Conservation (phyloP, 2,888 invertebrate species). For the Hedychridium roseum region DNA sequence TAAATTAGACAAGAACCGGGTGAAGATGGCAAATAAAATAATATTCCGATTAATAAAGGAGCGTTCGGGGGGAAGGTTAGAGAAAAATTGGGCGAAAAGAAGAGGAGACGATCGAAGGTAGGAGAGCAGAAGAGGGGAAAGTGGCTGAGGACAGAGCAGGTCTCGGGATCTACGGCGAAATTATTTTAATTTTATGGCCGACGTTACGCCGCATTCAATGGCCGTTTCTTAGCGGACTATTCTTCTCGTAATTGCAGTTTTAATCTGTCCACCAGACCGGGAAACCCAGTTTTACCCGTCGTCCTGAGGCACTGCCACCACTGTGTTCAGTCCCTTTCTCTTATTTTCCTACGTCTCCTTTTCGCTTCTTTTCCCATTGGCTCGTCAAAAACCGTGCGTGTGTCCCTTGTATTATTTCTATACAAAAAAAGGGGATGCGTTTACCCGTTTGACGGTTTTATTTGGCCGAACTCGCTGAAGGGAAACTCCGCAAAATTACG, state of each 20-base stretch:
- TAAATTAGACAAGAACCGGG: no score
- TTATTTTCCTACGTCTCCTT: not conserved
- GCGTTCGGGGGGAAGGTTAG: no score
- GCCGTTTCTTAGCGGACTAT: conserved; percentile 43
- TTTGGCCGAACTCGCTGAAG: no score
- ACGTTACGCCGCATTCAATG: conserved; percentile 36
- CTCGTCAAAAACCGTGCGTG: conserved; percentile 6
- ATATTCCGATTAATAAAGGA: no score
- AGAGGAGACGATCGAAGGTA: not conserved
- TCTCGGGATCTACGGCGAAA: conserved; percentile 34
- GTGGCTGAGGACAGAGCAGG: conserved; percentile 15
- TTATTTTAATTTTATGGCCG: conserved; percentile 50
- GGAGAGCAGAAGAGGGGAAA: conserved; percentile 1
- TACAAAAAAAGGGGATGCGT: no score
- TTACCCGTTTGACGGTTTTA: no score
- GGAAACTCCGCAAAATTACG: no score
- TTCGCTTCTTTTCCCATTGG: conserved; percentile 7
- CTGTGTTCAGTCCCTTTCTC: conserved; percentile 1
- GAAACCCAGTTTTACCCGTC: conserved; percentile 33
- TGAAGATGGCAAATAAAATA: no score
- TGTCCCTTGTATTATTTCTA: no score
- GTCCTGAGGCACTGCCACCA: conserved; percentile 17
- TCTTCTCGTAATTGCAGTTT: conserved; percentile 55
- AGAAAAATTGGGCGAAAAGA: no score
- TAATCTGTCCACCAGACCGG: conserved; percentile 47